Evolutionary conservation across 2,113 vertebrate species (phyloP).

Genomic region (Entomyzon cyanotis): DNA sequence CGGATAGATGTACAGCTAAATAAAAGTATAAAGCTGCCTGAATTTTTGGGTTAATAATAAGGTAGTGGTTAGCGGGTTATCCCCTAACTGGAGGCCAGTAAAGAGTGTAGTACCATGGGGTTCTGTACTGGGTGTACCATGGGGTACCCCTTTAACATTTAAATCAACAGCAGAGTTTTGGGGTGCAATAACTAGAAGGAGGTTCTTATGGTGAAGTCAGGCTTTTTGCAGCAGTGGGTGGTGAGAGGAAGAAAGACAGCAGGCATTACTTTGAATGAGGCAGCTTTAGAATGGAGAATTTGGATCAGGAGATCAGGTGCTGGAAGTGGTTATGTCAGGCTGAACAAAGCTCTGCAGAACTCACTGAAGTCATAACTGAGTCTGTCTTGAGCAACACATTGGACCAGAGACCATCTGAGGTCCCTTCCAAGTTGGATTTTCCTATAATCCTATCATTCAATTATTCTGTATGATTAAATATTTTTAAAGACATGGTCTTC

Average conservation of each 20-base stretch:
- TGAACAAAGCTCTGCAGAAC: background rate
- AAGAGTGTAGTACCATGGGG: background rate
- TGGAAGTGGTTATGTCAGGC: background rate
- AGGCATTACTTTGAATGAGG: background rate
- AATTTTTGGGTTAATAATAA: background rate
- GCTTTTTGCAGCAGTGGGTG: background rate
- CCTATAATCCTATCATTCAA: background rate
- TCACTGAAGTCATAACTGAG: background rate
- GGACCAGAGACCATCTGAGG: background rate
- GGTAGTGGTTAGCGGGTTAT: background rate
- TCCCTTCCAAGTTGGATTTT: background rate
- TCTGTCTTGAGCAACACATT: background rate
- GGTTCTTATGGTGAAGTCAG: background rate
- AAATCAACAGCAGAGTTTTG: background rate
- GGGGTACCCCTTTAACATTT: background rate
- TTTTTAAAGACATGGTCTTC: background rate
- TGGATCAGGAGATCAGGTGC: background rate
- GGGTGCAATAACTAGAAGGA: background rate
- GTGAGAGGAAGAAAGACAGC: background rate
- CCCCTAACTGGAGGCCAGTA: background rate
- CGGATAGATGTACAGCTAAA: background rate
- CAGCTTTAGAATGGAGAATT: background rate
- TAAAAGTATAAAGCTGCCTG: background rate
- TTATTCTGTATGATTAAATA: background rate
- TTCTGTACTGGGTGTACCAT: background rate